Base-by-base conservation (phyloP, 1,140 invertebrate genomes). In the Macrocentrus cingulum region DNA sequence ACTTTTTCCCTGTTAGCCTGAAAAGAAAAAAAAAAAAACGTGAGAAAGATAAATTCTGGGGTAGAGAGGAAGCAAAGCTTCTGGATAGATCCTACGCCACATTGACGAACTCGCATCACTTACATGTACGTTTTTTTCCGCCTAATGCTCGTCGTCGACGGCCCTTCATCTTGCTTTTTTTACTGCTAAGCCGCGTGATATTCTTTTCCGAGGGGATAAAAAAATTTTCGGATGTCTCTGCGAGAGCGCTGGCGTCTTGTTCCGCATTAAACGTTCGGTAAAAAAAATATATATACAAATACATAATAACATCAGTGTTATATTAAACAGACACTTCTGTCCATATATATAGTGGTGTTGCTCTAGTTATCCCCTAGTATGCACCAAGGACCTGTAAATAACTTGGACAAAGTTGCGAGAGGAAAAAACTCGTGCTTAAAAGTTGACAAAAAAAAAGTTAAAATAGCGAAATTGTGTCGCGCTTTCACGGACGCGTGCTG, bases 401-500 rank as follows among this genome's bases (percentile, higher is more conserved):
- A 57, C 46, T 57, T 57, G 20, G 18, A 22, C 39, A 46, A 56
- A 56, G 29, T 56, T 56, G 54, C 19, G 16, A 15, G 34, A 13
- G 5, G 8, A 36, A 22, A 29, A 3, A 16, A 19, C n/a, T 34
- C 19, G n/a, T 19, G 2, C 18, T 19, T 19, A 25, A 23, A 46
- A 22, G 19, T 39, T 8, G 36, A 4, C 8, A 46, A 22, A 5
- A 23, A 20, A 46, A 4, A 46, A 46, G 44, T n/a, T 8, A 20
- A 46, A 23, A 9, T 2, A 46, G 20, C 18, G 8, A 46, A 23
- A 46, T 20, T 13, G 18, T 46, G 19, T 23, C 8, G 6, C 2
- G 18, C n/a, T 57, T n/a, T n/a, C n/a, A n/a, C 51, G 25, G 52
- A 55, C 45, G 34, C 11, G 66, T 74, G 70, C 62, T 67, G 70